Evolutionary conservation across 2,113 vertebrate genomes (phyloP).

Genomic region (Martes martes): DNA sequence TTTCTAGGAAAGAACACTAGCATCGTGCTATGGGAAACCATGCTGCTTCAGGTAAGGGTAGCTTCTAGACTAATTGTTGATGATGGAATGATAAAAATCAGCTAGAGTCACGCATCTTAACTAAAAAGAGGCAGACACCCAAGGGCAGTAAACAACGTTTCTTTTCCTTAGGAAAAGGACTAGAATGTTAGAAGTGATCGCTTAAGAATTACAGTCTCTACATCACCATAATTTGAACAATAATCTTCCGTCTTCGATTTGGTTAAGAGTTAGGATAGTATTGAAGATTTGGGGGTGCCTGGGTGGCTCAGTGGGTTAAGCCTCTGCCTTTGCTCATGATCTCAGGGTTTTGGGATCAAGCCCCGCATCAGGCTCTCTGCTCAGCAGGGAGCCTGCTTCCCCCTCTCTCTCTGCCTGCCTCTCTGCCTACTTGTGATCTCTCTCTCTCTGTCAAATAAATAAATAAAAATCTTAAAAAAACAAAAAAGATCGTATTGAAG

Average conservation of each 20-base stretch:
- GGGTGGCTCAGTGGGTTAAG: no score
- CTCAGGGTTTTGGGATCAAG: no score
- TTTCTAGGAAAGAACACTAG: conserved; percentile 54
- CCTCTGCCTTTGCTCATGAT: no score
- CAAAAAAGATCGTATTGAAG: not conserved
- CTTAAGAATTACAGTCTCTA: not conserved
- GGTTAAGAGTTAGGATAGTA: not conserved
- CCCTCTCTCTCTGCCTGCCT: no score
- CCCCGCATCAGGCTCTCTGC: no score
- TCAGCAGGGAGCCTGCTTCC: no score
- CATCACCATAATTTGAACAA: not conserved
- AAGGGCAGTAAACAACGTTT: not conserved
- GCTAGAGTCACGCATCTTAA: not conserved
- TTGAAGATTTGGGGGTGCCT: not conserved
- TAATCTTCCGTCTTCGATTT: not conserved
- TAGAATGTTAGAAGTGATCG: not conserved
- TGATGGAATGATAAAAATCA: not conserved
- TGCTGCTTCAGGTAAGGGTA: conserved; percentile 68
- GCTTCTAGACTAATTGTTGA: not conserved
- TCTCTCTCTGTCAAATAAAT: no score
- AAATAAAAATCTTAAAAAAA: no score
- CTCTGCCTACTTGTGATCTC: no score
- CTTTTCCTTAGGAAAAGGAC: not conserved
- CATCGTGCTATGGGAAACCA: conserved; percentile 61
- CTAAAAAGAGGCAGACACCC: not conserved